Evolutionary conservation across 1,140 invertebrate species (phyloP).

Genomic region (Drosophila punjabiensis): DNA sequence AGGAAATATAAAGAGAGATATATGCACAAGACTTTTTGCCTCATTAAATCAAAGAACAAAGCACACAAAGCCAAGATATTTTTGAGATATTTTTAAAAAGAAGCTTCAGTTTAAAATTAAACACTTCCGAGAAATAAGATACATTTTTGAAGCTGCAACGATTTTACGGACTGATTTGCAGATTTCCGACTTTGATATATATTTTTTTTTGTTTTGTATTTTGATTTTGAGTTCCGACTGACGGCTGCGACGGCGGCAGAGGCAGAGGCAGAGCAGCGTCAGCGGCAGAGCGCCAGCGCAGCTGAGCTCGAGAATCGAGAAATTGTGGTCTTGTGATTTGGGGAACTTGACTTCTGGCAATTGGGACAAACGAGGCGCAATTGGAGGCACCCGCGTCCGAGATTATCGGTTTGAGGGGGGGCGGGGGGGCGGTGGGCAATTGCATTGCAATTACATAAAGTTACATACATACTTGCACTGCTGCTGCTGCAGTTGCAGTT

Average conservation of each 20-base stretch:
- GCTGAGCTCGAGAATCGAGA: constrained; percentile 22
- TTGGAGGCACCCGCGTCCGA: constrained; percentile 55
- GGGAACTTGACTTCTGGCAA: constrained; percentile 21
- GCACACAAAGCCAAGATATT: constrained; percentile 13
- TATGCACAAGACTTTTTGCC: neutral
- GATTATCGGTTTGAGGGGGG: constrained; percentile 49
- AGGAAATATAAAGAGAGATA: neutral
- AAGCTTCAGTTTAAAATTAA: neutral
- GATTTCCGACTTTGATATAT: constrained; percentile 8
- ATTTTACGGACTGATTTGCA: neutral
- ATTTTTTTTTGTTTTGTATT: neutral
- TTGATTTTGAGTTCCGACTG: constrained; percentile 3
- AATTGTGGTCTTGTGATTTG: constrained; percentile 36
- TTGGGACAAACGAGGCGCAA: constrained; percentile 54
- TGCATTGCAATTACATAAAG: constrained; percentile 80
- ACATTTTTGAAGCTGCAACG: neutral
- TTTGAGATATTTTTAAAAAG: neutral
- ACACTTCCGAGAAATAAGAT: neutral
- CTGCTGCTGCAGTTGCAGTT: constrained; percentile 48
- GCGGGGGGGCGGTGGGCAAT: constrained; percentile 28
- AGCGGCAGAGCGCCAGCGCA: constrained; percentile 50
- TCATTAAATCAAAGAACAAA: constrained; percentile 2
- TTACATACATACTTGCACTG: constrained; percentile 64
- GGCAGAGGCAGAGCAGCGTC: neutral
- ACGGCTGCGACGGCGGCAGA: neutral